Conservation (phyloP, 2,797 vertebrate species). For the Anomalospiza imberbis region DNA sequence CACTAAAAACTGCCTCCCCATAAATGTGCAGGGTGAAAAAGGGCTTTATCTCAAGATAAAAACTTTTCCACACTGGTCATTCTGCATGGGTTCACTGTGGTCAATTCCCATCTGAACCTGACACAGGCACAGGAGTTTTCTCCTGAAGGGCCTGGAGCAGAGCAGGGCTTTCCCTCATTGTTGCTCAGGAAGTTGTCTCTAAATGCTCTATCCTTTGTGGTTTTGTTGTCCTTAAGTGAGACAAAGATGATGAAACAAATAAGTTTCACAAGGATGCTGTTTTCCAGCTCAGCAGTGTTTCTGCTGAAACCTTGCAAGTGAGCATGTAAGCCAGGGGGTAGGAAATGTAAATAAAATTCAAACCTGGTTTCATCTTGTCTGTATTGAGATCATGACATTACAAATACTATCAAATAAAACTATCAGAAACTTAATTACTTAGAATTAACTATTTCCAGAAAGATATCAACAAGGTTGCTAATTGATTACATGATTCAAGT, state of each 20-base stretch:
- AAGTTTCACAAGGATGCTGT: not conserved
- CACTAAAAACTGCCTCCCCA: not conserved
- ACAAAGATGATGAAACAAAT: constrained; percentile 30
- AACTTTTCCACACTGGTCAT: accelerated
- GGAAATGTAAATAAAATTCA: not conserved
- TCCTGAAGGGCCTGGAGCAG: not conserved
- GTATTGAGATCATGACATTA: not conserved
- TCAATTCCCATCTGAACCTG: not conserved
- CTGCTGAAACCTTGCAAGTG: not conserved
- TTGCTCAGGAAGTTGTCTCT: constrained; percentile 6
- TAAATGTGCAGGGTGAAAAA: not conserved
- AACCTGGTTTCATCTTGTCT: not conserved
- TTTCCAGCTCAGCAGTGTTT: not conserved
- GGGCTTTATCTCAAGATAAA: not conserved
- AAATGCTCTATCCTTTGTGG: not conserved
- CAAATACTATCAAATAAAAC: not conserved
- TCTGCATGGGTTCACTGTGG: not conserved
- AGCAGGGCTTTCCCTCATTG: not conserved
- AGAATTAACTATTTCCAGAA: not conserved
- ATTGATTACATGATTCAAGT: not conserved
- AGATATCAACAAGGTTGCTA: not conserved
- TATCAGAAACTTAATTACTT: not conserved
- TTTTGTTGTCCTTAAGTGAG: not conserved
- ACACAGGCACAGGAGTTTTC: not conserved
- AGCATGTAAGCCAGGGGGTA: not conserved